Evolutionary conservation across 2,113 vertebrate genomes (phyloP).

Genomic region (Oplegnathus fasciatus): DNA sequence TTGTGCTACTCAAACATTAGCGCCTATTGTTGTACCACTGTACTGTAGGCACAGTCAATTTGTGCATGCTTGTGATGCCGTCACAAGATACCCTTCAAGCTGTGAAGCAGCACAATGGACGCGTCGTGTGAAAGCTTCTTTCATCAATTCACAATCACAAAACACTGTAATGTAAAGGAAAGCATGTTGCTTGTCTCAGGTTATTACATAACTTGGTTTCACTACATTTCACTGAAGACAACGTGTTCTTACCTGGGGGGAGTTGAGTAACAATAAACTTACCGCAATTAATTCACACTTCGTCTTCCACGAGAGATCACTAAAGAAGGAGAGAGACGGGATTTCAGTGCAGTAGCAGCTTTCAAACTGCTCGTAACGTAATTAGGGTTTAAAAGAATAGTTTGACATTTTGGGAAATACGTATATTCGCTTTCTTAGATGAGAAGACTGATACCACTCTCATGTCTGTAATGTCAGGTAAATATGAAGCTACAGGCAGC

Average conservation of each 20-base stretch:
- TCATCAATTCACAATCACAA: conserved; percentile 9
- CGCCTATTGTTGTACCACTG: conserved; percentile 14
- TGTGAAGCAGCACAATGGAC: conserved; percentile 1
- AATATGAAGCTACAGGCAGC: neutral
- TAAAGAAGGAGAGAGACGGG: conserved; percentile 69
- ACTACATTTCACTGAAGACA: neutral
- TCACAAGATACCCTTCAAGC: conserved; percentile 36
- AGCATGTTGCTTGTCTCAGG: neutral
- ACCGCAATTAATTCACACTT: conserved; percentile 78
- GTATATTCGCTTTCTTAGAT: neutral
- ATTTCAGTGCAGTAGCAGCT: neutral
- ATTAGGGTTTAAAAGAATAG: neutral
- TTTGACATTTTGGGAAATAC: neutral
- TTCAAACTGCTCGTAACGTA: neutral
- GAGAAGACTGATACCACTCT: neutral
- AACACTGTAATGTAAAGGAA: neutral
- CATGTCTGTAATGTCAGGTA: neutral
- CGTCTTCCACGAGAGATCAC: conserved; percentile 90
- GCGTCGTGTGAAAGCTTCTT: neutral
- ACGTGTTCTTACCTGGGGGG: neutral
- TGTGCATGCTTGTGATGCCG: conserved; percentile 1
- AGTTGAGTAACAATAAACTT: conserved; percentile 29
- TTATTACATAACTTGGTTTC: conserved; percentile 12
- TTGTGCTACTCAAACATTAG: conserved; percentile 16
- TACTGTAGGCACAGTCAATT: neutral